A percentile compares a stretch with the other conserved stretches of the same genome.
Conservation (phyloP, 2,888 invertebrate species). For the Apamea anceps region DNA sequence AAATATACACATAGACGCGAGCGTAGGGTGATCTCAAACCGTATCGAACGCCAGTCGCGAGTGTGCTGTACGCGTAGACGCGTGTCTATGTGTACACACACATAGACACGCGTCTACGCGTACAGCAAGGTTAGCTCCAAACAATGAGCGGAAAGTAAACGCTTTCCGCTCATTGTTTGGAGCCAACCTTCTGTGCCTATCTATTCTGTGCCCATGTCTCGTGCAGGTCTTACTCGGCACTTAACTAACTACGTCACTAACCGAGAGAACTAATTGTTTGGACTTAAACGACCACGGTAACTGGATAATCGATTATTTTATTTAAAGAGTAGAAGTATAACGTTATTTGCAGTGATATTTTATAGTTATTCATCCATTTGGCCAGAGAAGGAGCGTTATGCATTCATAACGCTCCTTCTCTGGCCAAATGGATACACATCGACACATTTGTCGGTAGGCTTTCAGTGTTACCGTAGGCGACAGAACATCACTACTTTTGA, state of each 20-base stretch:
- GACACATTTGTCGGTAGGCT: too few species aligned
- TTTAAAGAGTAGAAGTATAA: neutral
- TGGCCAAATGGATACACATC: too few species aligned
- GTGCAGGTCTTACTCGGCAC: slow-evolving; percentile 58
- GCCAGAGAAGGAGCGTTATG: neutral
- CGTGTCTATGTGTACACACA: too few species aligned
- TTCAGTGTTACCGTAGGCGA: neutral
- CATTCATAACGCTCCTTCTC: too few species aligned
- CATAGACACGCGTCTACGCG: too few species aligned
- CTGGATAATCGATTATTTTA: slow-evolving; percentile 21
- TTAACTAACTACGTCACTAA: slow-evolving; percentile 52
- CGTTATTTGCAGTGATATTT: neutral
- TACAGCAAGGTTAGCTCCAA: too few species aligned
- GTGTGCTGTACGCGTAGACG: neutral
- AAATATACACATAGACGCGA: neutral
- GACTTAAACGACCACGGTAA: slow-evolving; percentile 18
- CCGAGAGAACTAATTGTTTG: slow-evolving; percentile 55
- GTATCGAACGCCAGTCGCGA: neutral
- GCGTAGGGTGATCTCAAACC: neutral
- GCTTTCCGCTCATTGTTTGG: neutral
- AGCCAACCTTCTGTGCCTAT: slow-evolving; percentile 5
- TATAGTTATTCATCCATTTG: neutral
- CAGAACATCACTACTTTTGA: neutral
- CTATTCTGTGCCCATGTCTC: slow-evolving; percentile 33
- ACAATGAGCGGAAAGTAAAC: too few species aligned